Evolutionary conservation across 2,797 vertebrate species (phyloP).

Genomic region (Sardinella longiceps): DNA sequence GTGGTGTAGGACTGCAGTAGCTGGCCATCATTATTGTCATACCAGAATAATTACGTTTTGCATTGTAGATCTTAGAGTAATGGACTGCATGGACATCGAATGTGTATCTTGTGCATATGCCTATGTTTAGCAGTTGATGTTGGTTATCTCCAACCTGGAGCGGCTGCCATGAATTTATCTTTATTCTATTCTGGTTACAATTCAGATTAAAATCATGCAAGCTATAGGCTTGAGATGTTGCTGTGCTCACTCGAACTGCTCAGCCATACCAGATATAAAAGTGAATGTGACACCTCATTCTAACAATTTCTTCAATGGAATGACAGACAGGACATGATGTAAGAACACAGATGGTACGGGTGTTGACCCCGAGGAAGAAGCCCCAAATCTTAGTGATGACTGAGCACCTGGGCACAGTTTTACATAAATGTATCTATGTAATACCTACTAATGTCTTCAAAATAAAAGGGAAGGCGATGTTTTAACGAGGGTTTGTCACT

Average conservation of each 20-base stretch:
- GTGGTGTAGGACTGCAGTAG: constrained; percentile 16
- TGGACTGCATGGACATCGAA: constrained; percentile 4
- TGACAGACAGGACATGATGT: constrained; percentile 11
- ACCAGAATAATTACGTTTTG: constrained; percentile 12
- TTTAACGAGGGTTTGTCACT: not conserved
- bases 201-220: not conserved
- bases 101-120: not conserved
- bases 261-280: not conserved
- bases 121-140: not conserved
- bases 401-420: not conserved
- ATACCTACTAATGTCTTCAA: not conserved
- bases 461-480: not conserved
- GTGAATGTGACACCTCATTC: constrained; percentile 22
- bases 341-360: not conserved
- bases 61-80: not conserved
- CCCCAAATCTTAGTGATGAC: not conserved
- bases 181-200: not conserved
- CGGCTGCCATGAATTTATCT: not conserved
- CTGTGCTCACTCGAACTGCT: not conserved
- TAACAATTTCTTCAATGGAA: constrained; percentile 23
- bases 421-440: not conserved
- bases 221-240: constrained; percentile 11
- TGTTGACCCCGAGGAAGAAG: constrained; percentile 13
- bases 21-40: constrained; percentile 3
- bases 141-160: not conserved